Evolutionary conservation across 23 tunicate genomes (phyloP).

Genomic region (Trididemnum clinides): DNA sequence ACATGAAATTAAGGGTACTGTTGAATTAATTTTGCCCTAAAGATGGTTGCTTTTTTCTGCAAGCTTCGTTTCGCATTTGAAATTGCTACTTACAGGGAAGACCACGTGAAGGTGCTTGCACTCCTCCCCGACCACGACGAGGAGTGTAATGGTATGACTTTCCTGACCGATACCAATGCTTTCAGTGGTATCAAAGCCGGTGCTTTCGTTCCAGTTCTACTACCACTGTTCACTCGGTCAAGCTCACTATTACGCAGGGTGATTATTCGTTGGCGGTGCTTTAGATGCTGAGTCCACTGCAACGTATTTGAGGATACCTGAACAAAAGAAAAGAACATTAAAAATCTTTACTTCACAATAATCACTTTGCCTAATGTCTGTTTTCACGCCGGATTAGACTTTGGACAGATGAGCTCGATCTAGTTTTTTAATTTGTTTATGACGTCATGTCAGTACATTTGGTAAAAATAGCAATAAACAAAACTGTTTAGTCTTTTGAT

Average conservation of each 20-base stretch:
- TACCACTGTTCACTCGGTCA: too few relatives aligned
- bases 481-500: neutral
- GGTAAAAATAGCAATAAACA: neutral
- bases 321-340: neutral
- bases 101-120: neutral
- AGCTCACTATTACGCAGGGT: too few relatives aligned
- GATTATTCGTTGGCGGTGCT: constrained; percentile 28
- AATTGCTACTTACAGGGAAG: neutral
- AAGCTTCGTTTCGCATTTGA: neutral
- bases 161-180: too few relatives aligned
- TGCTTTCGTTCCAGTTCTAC: too few relatives aligned
- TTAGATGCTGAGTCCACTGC: constrained; percentile 43
- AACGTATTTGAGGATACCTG: constrained; percentile 40
- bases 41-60: neutral
- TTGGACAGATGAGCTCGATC: too few relatives aligned
- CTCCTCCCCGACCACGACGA: neutral
- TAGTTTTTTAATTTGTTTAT: too few relatives aligned
- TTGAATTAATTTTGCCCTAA: too few relatives aligned
- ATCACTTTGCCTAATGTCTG: neutral
- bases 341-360: too few relatives aligned
- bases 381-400: too few relatives aligned
- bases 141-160: neutral
- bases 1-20: too few relatives aligned
- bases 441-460: too few relatives aligned
- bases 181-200: too few relatives aligned